A percentile compares a stretch with the other conserved stretches of the same genome.
Evolutionary conservation across 2,888 invertebrate species (phyloP).

Genomic region (Hirtodrosophila trivittata): DNA sequence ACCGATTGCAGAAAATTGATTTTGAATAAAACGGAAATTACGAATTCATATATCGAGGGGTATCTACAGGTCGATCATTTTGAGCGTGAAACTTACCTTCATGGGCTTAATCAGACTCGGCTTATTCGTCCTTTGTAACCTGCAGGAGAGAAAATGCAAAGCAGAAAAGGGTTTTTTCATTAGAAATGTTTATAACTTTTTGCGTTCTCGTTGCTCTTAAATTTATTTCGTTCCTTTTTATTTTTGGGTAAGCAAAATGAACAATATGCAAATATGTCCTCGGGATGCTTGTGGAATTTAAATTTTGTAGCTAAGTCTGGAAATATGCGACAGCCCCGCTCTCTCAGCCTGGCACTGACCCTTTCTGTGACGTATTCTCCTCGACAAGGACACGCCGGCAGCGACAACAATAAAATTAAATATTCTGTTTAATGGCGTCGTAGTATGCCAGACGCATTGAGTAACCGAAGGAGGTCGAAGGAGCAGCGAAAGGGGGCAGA

Average conservation of each 20-base stretch:
- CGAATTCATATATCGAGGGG: neutral
- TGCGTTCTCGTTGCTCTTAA: conserved; percentile 27
- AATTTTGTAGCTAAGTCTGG: conserved; percentile 65
- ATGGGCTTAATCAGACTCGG: conserved; percentile 64
- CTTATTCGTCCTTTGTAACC: conserved; percentile 22
- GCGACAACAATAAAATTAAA: conserved; percentile 73
- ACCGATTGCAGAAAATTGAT: no score
- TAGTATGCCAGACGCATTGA: conserved; percentile 55
- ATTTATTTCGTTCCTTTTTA: conserved; percentile 16
- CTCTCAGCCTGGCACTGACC: conserved; percentile 48
- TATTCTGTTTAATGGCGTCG: conserved; percentile 76
- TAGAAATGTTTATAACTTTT: conserved; percentile 68
- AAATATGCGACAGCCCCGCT: conserved; percentile 66
- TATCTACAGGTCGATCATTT: conserved; percentile 12
- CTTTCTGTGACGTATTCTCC: conserved; percentile 67
- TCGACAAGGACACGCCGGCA: conserved; percentile 41
- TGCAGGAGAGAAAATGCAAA: conserved; percentile 38
- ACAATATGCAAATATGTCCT: conserved; percentile 71
- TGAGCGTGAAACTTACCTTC: conserved; percentile 57
- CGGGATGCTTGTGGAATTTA: conserved; percentile 69
- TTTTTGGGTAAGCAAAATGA: conserved; percentile 37
- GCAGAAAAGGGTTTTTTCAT: conserved; percentile 58
- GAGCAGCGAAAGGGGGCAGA: neutral
- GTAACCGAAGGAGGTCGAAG: neutral
- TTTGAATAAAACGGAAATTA: no score